Base-by-base conservation (phyloP, 1,140 invertebrate genomes). In the Mactra quadrangularis region DNA sequence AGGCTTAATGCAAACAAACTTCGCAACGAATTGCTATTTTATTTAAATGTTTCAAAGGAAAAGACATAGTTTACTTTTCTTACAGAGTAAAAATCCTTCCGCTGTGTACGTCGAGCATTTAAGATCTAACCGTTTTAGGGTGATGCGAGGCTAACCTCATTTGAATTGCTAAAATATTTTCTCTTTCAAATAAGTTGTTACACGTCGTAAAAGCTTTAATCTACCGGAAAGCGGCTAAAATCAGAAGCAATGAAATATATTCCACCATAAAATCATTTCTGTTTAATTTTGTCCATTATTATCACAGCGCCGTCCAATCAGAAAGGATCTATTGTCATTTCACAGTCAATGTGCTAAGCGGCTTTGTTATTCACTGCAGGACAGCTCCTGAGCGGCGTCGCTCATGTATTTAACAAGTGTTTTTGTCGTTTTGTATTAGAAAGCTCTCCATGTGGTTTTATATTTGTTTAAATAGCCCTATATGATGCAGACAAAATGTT, bases 261-360 rank as follows among this genome's bases (percentile, higher is more conserved):
- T 64, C 60, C 66, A 53, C 45, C 66, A 68, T 71, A 66, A 59
- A 81, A 81, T 81, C 75, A 78, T 78, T 68, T 66, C 66, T 81
- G 60, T 81, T 81, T 70, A 70, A 70, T 81, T 81, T 55, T 81
- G 77, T 81, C 77, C 64, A 71, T 81, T 68, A 70, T 66, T 78
- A 68, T 78, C 64, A 78, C 33, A 78, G 35, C 22, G 52, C 25
- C 64, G 45, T 55, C 62, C 76, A 78, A 45, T 78, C 76, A 66
- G 64, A 78, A 66, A 68, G 27, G 47, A 27, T 35, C 76, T 60
- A 57, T 81, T 81, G 77, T 81, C 35, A 47, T 53, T 81, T 81
- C 77, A 71, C 77, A 70, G 77, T 81, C 62, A 81, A 71, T 71
- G 77, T 81, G 77, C 66, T 68, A 81, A 81, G 77, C 64, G 66